Percentiles rank a stretch among this genome's conserved stretches.
Evolutionary conservation across 2,113 vertebrate genomes (phyloP).

Genomic region (Carlito syrichta): DNA sequence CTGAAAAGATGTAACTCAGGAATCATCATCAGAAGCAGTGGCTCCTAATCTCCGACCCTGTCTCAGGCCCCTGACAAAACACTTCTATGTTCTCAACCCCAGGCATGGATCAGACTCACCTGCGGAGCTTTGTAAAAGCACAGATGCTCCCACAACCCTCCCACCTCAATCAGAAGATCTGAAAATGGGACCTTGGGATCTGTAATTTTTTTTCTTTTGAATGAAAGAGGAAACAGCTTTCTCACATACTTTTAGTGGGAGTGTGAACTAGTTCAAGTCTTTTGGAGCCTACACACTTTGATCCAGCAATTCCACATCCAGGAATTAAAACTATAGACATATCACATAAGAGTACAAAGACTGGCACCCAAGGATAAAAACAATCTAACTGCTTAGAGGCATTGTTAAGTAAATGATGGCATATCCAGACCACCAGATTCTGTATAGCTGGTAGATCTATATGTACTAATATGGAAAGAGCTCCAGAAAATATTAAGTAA

Average conservation of each 20-base stretch:
- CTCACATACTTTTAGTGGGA: neutral
- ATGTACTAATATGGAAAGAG: neutral
- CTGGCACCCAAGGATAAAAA: neutral
- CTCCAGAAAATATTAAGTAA: neutral
- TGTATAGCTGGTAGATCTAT: neutral
- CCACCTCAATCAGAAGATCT: neutral
- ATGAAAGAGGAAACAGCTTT: neutral
- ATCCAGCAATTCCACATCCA: neutral
- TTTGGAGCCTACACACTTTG: neutral
- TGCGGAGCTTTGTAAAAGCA: neutral
- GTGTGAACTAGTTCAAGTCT: neutral
- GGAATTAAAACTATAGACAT: neutral
- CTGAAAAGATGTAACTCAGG: neutral
- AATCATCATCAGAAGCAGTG: rapidly evolving
- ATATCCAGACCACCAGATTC: neutral
- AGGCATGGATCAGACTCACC: neutral
- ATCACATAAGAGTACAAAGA: neutral
- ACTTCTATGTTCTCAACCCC: neutral
- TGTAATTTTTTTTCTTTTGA: neutral
- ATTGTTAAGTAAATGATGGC: neutral
- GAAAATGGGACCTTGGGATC: neutral
- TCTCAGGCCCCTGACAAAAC: neutral
- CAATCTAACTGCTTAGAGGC: neutral
- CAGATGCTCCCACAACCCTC: neutral
- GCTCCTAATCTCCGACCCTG: neutral